Percentiles rank a stretch among this genome's conserved stretches.
These are phyloP conservation scores for Cirrhinus molitorella DNA, from an alignment of 2,797 vertebrate species.

Conservation along the genomic window DNA sequence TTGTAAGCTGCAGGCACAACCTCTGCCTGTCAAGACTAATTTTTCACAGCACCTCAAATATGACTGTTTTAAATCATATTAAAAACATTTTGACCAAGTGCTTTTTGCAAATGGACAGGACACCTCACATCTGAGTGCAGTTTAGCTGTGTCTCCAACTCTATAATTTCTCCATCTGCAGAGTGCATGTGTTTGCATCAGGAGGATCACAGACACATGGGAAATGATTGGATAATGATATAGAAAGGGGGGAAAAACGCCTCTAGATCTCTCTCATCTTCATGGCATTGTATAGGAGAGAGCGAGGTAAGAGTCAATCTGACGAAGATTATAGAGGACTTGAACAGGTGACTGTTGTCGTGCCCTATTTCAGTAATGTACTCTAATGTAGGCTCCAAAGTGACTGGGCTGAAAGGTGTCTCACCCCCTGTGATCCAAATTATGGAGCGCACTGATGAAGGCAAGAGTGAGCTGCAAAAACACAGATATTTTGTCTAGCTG, in stretches of 20 bases:
- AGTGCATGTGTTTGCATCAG: slow-evolving; percentile 42
- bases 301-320: slow-evolving; percentile 60
- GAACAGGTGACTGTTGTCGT: slow-evolving; percentile 57
- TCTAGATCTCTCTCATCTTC: slow-evolving; percentile 57
- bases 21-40: not conserved
- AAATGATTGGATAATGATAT: slow-evolving; percentile 62
- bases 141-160: slow-evolving; percentile 35
- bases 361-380: slow-evolving; percentile 59
- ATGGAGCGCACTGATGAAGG: slow-evolving; percentile 45
- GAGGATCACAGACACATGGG: slow-evolving; percentile 57
- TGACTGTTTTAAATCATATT: slow-evolving; percentile 29
- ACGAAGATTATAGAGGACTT: slow-evolving; percentile 63
- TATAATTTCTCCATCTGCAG: slow-evolving; percentile 44
- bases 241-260: slow-evolving; percentile 42
- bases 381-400: slow-evolving; percentile 55
- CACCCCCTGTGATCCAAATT: slow-evolving; percentile 54
- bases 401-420: slow-evolving; percentile 48
- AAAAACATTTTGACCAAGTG: slow-evolving; percentile 46
- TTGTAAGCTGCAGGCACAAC: not conserved
- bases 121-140: slow-evolving; percentile 47
- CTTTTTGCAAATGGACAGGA: slow-evolving; percentile 49
- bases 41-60: slow-evolving; percentile 7
- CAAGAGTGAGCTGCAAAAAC: slow-evolving; percentile 37
- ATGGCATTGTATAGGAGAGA: slow-evolving; percentile 52
- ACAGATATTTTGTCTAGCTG: slow-evolving; percentile 42